Percentiles rank a stretch among this genome's conserved stretches.
phyloP scores from a whole-genome alignment of 2,888 invertebrate species.

The Parthenolecanium corni region DNA sequence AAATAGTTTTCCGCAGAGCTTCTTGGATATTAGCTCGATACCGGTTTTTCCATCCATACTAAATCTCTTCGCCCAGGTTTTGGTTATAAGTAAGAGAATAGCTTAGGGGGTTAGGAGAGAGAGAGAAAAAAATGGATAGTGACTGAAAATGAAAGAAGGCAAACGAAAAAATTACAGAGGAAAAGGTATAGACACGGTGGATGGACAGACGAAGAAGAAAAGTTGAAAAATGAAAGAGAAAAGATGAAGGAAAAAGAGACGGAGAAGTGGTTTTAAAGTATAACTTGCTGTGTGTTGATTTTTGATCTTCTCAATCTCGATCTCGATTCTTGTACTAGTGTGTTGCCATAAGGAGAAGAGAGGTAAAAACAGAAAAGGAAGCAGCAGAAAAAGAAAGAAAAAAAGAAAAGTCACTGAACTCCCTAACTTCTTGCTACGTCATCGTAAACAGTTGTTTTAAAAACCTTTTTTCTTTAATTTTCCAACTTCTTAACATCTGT shows the following conservation, averaged over 20 bases:
- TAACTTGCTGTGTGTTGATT: too few species aligned
- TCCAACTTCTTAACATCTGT: neutral
- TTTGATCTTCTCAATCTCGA: neutral
- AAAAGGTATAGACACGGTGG: neutral
- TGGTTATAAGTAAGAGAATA: too few species aligned
- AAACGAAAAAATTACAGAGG: neutral
- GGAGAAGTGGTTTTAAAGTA: too few species aligned
- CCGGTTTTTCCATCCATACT: too few species aligned
- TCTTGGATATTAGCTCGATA: too few species aligned
- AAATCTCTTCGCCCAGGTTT: too few species aligned
- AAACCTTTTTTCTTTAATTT: neutral
- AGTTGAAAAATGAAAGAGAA: neutral
- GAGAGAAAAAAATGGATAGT: too few species aligned
- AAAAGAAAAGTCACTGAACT: conserved; percentile 19
- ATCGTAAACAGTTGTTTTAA: conserved; percentile 15
- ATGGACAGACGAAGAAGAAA: neutral
- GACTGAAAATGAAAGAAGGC: neutral
- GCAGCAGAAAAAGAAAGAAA: too few species aligned
- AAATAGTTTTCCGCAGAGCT: neutral
- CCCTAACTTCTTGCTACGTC: conserved; percentile 25
- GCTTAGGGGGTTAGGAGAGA: too few species aligned
- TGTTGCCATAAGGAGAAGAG: neutral
- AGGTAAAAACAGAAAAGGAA: too few species aligned
- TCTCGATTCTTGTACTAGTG: neutral
- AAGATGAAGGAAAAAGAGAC: neutral